A percentile compares a stretch with the other conserved stretches of the same genome.
phyloP scores from a whole-genome alignment of 2,888 invertebrate species.

The Rotaria sp. region DNA sequence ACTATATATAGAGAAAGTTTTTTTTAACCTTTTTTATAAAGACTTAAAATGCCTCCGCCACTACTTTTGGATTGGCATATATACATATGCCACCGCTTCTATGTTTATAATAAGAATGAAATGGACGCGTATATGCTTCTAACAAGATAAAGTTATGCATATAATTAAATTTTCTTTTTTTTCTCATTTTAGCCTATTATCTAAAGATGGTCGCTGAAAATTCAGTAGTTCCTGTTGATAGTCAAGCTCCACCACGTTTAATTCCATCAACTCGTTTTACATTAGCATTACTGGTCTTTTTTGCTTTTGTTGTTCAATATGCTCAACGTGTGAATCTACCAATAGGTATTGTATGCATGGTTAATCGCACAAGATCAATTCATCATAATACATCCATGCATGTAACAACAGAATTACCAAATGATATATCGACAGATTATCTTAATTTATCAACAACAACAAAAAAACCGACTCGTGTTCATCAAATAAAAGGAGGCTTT shows the following conservation, averaged over 20 bases:
- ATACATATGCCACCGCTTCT: neutral
- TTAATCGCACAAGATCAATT: neutral
- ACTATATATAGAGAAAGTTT: too few relatives aligned
- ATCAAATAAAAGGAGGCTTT: neutral
- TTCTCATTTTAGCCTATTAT: neutral
- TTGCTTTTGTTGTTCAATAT: constrained; percentile 20
- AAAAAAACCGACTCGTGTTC: neutral
- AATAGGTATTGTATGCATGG: constrained; percentile 9
- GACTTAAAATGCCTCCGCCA: too few relatives aligned
- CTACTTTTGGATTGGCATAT: neutral
- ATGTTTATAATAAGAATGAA: neutral
- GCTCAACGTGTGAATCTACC: constrained; percentile 11
- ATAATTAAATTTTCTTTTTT: neutral
- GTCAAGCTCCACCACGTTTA: neutral
- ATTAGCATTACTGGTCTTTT: neutral
- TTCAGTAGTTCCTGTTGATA: neutral
- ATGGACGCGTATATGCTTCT: neutral
- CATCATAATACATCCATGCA: neutral
- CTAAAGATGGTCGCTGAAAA: neutral
- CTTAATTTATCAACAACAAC: neutral
- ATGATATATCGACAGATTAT: neutral
- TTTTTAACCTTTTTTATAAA: too few relatives aligned
- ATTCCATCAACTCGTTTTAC: constrained; percentile 12
- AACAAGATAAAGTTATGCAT: neutral
- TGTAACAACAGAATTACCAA: neutral